phyloP scores from a whole-genome alignment of 2,888 invertebrate genomes.

The Copidosoma aretas region DNA sequence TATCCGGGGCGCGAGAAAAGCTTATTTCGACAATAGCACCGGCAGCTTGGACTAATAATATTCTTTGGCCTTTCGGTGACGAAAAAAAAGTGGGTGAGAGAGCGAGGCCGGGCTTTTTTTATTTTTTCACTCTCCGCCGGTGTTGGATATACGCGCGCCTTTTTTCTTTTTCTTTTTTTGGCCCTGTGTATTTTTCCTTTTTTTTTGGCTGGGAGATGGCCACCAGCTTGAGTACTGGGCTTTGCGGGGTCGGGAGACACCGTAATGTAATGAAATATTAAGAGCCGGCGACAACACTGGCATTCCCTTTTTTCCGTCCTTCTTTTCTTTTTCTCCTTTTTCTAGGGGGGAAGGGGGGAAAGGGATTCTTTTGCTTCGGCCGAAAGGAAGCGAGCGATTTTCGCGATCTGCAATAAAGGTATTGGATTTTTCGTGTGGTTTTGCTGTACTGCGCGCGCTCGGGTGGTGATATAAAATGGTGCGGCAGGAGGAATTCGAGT shows the following conservation, averaged over 20 bases:
- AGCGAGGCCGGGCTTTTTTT: no score
- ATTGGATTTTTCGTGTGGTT: constrained; percentile 34
- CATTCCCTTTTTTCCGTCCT: constrained; percentile 10
- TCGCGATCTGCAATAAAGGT: neutral
- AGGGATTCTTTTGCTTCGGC: neutral
- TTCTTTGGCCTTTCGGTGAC: constrained; percentile 45
- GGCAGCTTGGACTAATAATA: constrained; percentile 59
- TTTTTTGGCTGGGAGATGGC: no score
- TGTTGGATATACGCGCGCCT: neutral
- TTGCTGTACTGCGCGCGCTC: constrained; percentile 9
- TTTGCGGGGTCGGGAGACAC: neutral
- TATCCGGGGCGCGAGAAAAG: constrained; percentile 39
- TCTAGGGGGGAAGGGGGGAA: neutral
- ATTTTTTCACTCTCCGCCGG: neutral
- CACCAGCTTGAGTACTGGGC: no score
- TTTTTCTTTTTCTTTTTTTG: constrained; percentile 14
- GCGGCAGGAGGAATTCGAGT: no score
- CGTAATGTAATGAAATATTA: constrained; percentile 35
- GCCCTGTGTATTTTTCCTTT: constrained; percentile 47
- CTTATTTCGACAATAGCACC: constrained; percentile 55
- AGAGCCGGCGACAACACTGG: constrained; percentile 16
- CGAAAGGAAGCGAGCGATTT: neutral
- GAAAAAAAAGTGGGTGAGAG: constrained; percentile 15
- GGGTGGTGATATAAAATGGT: no score
- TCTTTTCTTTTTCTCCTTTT: no score